Conservation (phyloP, 2,113 vertebrate genomes). For the Megatriorchis doriae region DNA sequence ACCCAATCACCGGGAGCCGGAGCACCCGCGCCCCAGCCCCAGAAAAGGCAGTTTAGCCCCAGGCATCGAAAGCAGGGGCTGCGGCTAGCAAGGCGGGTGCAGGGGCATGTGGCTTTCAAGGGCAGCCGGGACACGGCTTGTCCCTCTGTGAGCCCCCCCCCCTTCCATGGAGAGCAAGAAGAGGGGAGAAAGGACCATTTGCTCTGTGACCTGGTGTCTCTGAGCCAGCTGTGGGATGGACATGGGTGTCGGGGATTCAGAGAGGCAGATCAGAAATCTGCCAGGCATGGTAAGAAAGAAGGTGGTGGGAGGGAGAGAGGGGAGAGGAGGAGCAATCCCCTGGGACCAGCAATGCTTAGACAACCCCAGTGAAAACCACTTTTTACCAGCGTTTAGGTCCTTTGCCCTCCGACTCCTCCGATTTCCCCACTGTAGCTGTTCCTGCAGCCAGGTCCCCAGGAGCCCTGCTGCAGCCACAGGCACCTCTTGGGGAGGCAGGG, state of each 20-base stretch:
- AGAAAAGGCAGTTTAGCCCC: neutral
- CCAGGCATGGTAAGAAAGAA: neutral
- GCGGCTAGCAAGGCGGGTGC: rapidly evolving
- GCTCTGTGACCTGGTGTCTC: rapidly evolving
- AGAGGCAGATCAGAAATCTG: neutral
- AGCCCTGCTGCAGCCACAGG: neutral
- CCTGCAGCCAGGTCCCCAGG: neutral
- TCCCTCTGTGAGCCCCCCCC: neutral
- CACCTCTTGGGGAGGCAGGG: neutral
- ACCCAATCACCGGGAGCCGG: slow-evolving; percentile 52
- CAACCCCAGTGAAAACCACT: rapidly evolving
- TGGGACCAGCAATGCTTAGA: neutral
- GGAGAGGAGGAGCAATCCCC: neutral
- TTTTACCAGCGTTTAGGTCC: neutral
- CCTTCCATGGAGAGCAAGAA: neutral
- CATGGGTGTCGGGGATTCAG: rapidly evolving
- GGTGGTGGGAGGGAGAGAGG: neutral
- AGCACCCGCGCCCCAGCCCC: neutral
- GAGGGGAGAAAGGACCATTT: neutral
- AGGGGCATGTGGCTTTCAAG: neutral
- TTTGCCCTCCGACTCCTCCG: rapidly evolving
- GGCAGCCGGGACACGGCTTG: rapidly evolving
- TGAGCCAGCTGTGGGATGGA: neutral
- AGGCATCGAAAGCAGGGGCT: neutral
- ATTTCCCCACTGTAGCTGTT: rapidly evolving